Base-by-base conservation (phyloP, 92 coral and sea anemone genomes). In the Parazoanthus atlanticus region DNA sequence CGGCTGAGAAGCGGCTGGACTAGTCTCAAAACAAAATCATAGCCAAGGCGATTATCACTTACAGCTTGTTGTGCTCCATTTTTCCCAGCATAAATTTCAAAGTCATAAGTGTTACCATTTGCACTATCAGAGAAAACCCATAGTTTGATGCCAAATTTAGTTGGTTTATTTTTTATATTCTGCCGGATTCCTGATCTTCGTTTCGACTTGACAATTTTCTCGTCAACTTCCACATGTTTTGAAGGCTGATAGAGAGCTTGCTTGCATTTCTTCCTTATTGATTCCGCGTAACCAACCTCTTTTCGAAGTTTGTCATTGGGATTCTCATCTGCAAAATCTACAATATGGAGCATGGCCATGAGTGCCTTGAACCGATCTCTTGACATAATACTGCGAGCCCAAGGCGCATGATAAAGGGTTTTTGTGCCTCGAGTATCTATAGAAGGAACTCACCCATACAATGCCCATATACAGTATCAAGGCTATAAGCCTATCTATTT, bases 391-490 rank as follows among this genome's bases (percentile, higher is more conserved):
- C 46, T 64, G 75, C 94, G 41, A 16, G 93, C 97, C 97, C 95
- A 92, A 34, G 92, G 85, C 30, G 94, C 92, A 69, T 91, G 92
- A 89, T 90, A 91, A 31, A 93, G 86, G 43, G 93, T 30, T 86
- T 93, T 91, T 26, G 89, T 90, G 81, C 95, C n/a, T 91, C 94
- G 93, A 91, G 74, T 95, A 90, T 61, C 86, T 93, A 43, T 93
- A 90, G 61, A 86, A 64, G 13, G 74, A 49, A 46, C 84, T 49
- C 0, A 94, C 88, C 17, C 69, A 61, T 11, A 94, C 94, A 82
- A 94, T 88, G 23, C 98, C 94, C 88, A 93, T 89, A 78, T 89
- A 93, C 49, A 93, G 77, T 5, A 87, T 74, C 1, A 89, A 52
- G 31, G 93, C 94, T 33, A 93, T 94, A 69, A 95, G 83, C 73